Conservation (phyloP, 2,113 vertebrate species). For the Pongo abelii region DNA sequence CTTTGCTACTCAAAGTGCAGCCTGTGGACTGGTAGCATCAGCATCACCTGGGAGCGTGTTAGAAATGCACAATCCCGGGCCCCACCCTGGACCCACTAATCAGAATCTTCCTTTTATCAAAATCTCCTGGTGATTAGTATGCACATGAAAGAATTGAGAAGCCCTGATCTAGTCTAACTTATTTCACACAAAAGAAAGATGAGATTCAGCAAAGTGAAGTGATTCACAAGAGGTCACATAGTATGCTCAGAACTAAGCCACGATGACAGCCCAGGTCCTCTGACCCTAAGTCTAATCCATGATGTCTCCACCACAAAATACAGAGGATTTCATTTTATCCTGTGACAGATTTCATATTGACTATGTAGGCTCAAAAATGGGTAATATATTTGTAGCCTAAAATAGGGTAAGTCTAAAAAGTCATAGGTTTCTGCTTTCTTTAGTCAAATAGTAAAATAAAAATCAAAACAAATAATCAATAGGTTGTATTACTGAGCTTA, state of each 20-base stretch:
- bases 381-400: constrained; percentile 55
- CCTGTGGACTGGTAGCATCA: not conserved
- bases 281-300: not conserved
- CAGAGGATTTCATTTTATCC: constrained; percentile 3
- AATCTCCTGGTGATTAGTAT: not conserved
- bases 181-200: not conserved
- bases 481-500: constrained; percentile 26
- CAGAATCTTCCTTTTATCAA: not conserved
- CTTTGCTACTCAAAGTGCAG: not conserved
- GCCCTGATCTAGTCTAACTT: not conserved
- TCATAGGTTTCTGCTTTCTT: constrained; percentile 48
- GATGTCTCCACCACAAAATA: not conserved
- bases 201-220: not conserved
- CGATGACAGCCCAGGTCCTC: not conserved
- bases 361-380: constrained; percentile 24
- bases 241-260: not conserved
- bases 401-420: constrained; percentile 48
- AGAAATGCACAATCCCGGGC: not conserved
- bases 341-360: constrained; percentile 44
- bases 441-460: constrained; percentile 56
- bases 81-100: not conserved
- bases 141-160: not conserved
- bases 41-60: not conserved
- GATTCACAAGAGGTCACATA: not conserved
- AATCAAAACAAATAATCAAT: constrained; percentile 48